Evolutionary conservation across 2,797 vertebrate genomes (phyloP), one percentile per base, ranked within the genome.

Genomic region (Helarctos malayanus): DNA sequence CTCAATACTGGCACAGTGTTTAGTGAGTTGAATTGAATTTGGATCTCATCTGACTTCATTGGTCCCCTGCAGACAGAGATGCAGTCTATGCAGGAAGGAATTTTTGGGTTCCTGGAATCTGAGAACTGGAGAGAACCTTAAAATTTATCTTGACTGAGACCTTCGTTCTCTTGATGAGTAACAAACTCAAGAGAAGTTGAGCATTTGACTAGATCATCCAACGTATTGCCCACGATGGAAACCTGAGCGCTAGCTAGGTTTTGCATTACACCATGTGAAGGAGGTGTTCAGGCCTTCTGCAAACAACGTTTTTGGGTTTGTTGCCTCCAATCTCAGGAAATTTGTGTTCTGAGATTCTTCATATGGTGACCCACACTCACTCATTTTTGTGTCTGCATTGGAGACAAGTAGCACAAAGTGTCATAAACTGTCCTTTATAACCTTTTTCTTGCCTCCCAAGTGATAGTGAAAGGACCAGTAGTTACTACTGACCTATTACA

Each of bases 141-240:
- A 21, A 5, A 10, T 47, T 63, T 23, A 27, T 32, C 21, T 75
- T 91, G 47, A 14, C 32, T 1, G 3, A 49, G 69, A 25, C 10
- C 21, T 49, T 63, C 10, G 1, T 71, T 93, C 49, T 69, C 23
- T 5, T 25, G 45, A 25, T 32, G n/a, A 65, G 4, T 6, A 41
- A 65, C 0, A 38, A 19, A 8, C 54, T 45, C 21, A 10, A 49
- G 47, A 52, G 68, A 61, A 49, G 21, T 3, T 54, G 41, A 78
- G n/a, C 3, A 0, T 47, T 19, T 49, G 76, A 8, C 13, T 0
- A 41, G 54, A 9, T 61, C 21, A 5, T 10, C 3, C 18, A 11
- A 27, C 5, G 5, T 23, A 7, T 8, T 10, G 18, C 29, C 57
- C 5, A 8, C 14, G 1, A 5, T 5, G 5, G 54, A 41, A 16